A percentile compares a stretch with the other conserved stretches of the same genome.
These are phyloP conservation scores for Macrochelys suwanniensis DNA, from an alignment of 2,797 vertebrate genomes.

Conservation along the genomic window DNA sequence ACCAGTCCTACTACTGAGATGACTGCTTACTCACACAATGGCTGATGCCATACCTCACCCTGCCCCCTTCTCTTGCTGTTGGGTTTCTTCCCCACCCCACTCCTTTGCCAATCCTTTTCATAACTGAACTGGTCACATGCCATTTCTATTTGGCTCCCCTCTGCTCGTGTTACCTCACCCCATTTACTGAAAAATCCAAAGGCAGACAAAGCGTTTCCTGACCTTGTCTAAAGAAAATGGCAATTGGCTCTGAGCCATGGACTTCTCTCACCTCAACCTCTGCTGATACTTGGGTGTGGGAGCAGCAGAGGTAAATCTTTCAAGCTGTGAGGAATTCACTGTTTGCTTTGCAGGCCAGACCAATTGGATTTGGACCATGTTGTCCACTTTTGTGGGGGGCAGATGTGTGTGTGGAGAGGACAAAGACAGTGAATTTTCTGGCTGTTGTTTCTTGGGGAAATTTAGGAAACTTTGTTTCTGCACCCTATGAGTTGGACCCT, in stretches of 20 bases:
- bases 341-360: conserved; percentile 43
- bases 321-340: conserved; percentile 64
- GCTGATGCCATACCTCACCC: accelerated
- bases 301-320: conserved; percentile 64
- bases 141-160: neutral
- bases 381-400: conserved; percentile 19
- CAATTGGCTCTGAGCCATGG: neutral
- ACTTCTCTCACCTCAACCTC: conserved; percentile 44
- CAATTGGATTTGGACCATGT: conserved; percentile 54
- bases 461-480: neutral
- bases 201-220: conserved; percentile 50
- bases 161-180: neutral
- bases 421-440: neutral
- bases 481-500: neutral
- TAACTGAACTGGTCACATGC: neutral
- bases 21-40: neutral
- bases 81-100: neutral
- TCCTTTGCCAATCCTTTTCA: neutral
- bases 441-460: conserved; percentile 23
- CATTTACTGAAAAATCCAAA: neutral
- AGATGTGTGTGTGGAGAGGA: conserved; percentile 15
- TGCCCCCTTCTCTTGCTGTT: neutral
- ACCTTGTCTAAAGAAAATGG: neutral
- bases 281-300: neutral
- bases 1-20: neutral